Base-by-base conservation (phyloP, 92 coral and sea anemone species). In the Palythoa grandis region DNA sequence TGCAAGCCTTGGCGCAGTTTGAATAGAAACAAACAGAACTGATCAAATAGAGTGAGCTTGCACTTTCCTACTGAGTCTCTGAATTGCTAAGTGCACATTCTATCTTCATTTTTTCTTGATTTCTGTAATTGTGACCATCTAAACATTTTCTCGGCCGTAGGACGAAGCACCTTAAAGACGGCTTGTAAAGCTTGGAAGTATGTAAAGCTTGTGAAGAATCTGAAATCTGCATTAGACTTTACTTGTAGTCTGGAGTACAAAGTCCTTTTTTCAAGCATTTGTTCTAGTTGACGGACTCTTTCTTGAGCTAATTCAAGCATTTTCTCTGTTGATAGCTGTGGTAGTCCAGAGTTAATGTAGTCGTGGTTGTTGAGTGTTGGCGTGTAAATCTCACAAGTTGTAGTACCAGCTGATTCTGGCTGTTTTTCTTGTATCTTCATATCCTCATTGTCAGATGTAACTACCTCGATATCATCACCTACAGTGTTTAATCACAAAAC, bases 21-120 rank as follows among this genome's bases (percentile, higher is more conserved):
- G 39, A 67, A 67, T 67, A 67, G 11, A 25, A 67, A 67, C 72
- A 67, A 67, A 67, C 72, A 67, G 17, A 67, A 67, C 72, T 67
- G 72, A 67, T 67, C 72, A 67, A 67, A 67, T 12, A 67, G 13
- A 29, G 35, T n/a, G 11, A 67, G 72, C 39, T 67, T 20, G 14
- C 35, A 67, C 3, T 61, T 61, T 16, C 68, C n/a, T 20, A 61
- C 19, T 4, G 68, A 61, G 23, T 67, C 39, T 6, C 72, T 67
- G 4, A 67, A 67, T 25, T 20, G 25, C 29, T 67, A 4, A 20
- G 29, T 67, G 72, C 72, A 20, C 39, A 20, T 67, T 56, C 61
- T 11, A 16, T 54, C 60, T 57, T 43, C 8, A 43, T 7, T 43
- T 57, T 57, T 57, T 57, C 63, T 58, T 58, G 65, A 12, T 58